Conservation (phyloP, 2,888 invertebrate species). For the Euproctis similis region DNA sequence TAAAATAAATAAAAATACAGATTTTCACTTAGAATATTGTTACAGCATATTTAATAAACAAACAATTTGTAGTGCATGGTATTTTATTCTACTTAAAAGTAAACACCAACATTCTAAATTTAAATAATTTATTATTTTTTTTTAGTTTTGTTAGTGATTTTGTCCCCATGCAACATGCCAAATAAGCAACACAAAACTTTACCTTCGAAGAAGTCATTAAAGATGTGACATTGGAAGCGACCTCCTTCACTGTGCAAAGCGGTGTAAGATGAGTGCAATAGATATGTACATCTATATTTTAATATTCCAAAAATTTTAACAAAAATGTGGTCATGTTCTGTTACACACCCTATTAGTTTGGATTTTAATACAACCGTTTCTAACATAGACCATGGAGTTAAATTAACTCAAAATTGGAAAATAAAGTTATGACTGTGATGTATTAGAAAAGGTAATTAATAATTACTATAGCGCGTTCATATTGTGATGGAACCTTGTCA, state of each 20-base stretch:
- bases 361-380: no score
- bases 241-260: constrained; percentile 69
- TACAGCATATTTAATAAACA: constrained; percentile 1
- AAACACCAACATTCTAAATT: constrained; percentile 3
- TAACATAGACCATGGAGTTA: not conserved
- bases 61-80: constrained; percentile 48
- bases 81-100: constrained; percentile 45
- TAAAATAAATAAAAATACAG: not conserved
- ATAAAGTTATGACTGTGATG: no score
- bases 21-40: not conserved
- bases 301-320: constrained; percentile 19
- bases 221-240: constrained; percentile 59
- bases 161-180: constrained; percentile 53
- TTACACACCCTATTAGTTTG: not conserved
- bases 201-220: constrained; percentile 59
- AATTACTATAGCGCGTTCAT: no score
- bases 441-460: no score
- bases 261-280: constrained; percentile 58
- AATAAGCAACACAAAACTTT: constrained; percentile 70
- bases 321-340: constrained; percentile 13
- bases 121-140: no score
- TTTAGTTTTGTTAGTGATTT: constrained; percentile 31
- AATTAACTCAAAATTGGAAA: no score
- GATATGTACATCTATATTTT: constrained; percentile 32
- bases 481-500: no score